Evolutionary conservation across 2,888 invertebrate genomes (phyloP).

Genomic region (Drosophila robusta): DNA sequence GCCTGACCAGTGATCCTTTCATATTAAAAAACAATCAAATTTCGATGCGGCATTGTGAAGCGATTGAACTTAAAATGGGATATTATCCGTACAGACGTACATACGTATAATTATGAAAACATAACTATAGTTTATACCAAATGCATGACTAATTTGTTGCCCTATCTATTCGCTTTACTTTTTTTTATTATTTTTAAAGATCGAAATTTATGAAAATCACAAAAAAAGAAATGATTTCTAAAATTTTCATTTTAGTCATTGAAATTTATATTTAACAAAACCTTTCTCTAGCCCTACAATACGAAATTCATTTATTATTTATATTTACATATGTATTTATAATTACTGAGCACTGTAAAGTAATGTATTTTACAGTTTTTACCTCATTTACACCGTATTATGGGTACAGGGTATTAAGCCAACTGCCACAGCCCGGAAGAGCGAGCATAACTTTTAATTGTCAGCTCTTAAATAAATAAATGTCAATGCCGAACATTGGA

Average conservation of each 20-base stretch:
- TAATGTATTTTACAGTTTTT: too few relatives aligned
- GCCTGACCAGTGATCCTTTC: slow-evolving; percentile 47
- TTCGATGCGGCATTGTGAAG: slow-evolving; percentile 35
- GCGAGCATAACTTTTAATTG: not conserved
- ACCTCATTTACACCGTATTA: not conserved
- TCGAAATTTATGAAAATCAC: too few relatives aligned
- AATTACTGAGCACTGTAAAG: too few relatives aligned
- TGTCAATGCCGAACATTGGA: slow-evolving; percentile 6
- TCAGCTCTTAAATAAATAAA: slow-evolving; percentile 55
- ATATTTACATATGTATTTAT: too few relatives aligned
- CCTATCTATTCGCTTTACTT: too few relatives aligned
- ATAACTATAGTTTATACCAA: not conserved
- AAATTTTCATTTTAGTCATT: too few relatives aligned
- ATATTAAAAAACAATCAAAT: slow-evolving; percentile 72
- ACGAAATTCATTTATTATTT: too few relatives aligned
- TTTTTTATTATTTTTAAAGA: too few relatives aligned
- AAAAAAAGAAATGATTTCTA: too few relatives aligned
- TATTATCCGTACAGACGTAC: slow-evolving; percentile 37
- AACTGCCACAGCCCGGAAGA: slow-evolving; percentile 22
- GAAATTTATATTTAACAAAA: too few relatives aligned
- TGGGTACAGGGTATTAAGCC: slow-evolving; percentile 4
- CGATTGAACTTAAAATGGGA: slow-evolving; percentile 41
- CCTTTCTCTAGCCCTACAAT: too few relatives aligned
- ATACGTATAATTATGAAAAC: slow-evolving; percentile 6
- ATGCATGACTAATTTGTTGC: too few relatives aligned